Evolutionary conservation across 2,113 vertebrate genomes (phyloP).

Genomic region (Toxotes chatareus): DNA sequence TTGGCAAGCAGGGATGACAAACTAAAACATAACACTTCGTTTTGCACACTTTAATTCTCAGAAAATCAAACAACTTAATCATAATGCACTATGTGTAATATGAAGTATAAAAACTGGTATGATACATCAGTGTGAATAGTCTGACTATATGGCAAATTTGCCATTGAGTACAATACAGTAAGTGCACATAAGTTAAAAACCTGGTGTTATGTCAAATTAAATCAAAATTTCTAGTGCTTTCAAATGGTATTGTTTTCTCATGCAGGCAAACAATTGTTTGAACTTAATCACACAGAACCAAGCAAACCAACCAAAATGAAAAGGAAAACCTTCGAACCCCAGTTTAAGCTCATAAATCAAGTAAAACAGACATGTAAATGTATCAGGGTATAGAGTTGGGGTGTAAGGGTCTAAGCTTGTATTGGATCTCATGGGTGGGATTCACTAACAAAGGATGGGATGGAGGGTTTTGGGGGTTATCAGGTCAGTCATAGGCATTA

Average conservation of each 20-base stretch:
- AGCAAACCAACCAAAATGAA: conserved; percentile 65
- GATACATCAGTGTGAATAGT: conserved; percentile 92
- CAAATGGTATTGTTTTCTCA: conserved; percentile 81
- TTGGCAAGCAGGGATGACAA: conserved; percentile 78
- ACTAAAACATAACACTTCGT: conserved; percentile 77
- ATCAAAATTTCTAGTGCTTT: conserved; percentile 63
- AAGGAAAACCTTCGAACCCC: conserved; percentile 65
- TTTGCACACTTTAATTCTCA: conserved; percentile 86
- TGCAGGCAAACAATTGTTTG: conserved; percentile 85
- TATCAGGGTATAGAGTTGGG: conserved; percentile 70
- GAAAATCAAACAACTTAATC: conserved; percentile 87
- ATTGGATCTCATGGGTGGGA: conserved; percentile 42
- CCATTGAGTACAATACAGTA: conserved; percentile 92
- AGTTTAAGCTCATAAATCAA: conserved; percentile 74
- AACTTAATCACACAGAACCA: conserved; percentile 79
- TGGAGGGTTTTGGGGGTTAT: conserved; percentile 53
- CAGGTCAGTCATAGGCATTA: conserved; percentile 93
- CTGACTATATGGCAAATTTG: conserved; percentile 87
- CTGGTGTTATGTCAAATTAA: conserved; percentile 65
- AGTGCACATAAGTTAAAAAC: conserved; percentile 92
- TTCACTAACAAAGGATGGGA: conserved; percentile 65
- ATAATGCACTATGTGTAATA: conserved; percentile 88
- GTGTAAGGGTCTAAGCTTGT: conserved; percentile 39
- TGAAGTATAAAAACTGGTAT: conserved; percentile 89
- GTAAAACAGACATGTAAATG: conserved; percentile 73